These are phyloP conservation scores for Chaetoderma sp. DNA, from an alignment of 2,888 invertebrate species.

Conservation along the genomic window DNA sequence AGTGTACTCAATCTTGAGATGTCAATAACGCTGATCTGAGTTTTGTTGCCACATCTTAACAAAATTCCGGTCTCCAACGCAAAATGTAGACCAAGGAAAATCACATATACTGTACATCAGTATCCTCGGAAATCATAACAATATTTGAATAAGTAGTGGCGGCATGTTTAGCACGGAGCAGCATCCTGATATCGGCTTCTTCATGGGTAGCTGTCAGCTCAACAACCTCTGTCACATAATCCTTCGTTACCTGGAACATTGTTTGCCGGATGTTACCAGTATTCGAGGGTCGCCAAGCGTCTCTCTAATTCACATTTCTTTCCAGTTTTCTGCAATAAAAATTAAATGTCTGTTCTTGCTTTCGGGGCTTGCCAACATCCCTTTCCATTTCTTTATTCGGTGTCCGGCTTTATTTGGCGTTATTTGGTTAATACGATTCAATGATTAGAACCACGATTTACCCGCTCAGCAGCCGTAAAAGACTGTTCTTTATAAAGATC, in stretches of 20 bases:
- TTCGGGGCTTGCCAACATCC: not conserved
- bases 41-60: not conserved
- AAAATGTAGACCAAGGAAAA: no score
- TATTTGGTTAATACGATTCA: not conserved
- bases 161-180: conserved; percentile 29
- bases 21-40: not conserved
- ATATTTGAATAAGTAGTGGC: conserved; percentile 20
- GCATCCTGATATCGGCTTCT: no score
- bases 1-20: not conserved
- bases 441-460: not conserved
- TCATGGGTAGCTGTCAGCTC: conserved; percentile 19
- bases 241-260: conserved; percentile 5
- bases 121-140: conserved; percentile 26
- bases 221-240: conserved; percentile 7
- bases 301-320: conserved; percentile 6
- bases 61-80: no score
- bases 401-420: not conserved
- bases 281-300: conserved; percentile 11
- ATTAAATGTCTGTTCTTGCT: conserved; percentile 20
- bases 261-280: conserved; percentile 20
- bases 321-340: conserved; percentile 20
- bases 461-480: not conserved
- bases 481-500: not conserved
- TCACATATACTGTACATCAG: no score
- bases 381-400: not conserved